Percentiles rank a stretch among this genome's conserved stretches.
Evolutionary conservation across 2,888 invertebrate genomes (phyloP).

Genomic region (Agrotis ipsilon): DNA sequence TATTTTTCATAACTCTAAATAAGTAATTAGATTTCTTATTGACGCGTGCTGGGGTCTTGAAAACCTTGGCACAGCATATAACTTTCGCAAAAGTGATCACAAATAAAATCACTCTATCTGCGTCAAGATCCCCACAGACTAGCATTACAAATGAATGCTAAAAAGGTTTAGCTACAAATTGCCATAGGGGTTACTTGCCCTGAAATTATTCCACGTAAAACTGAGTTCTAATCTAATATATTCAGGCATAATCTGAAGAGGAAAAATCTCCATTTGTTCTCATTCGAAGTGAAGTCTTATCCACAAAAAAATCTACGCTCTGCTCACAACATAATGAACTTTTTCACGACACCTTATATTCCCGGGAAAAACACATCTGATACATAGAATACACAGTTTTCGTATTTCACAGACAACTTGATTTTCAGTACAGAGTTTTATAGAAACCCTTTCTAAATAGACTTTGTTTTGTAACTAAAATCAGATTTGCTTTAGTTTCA

Average conservation of each 20-base stretch:
- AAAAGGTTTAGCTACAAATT: not conserved
- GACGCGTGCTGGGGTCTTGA: too few species aligned
- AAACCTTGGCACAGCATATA: too few species aligned
- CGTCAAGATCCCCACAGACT: too few species aligned
- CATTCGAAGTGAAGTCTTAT: slow-evolving; percentile 24
- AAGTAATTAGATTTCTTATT: too few species aligned
- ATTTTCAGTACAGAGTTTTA: not conserved
- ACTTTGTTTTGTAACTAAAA: not conserved
- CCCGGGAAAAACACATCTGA: slow-evolving; percentile 39
- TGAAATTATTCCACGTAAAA: not conserved
- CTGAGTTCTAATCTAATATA: not conserved
- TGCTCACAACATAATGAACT: slow-evolving; percentile 29
- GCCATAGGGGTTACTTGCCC: not conserved
- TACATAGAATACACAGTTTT: not conserved
- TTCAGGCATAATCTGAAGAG: slow-evolving; percentile 1
- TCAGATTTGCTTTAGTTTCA: not conserved
- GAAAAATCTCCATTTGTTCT: slow-evolving; percentile 9
- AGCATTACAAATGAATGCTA: too few species aligned
- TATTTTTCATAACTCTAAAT: too few species aligned
- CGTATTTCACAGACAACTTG: not conserved
- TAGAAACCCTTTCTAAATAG: too few species aligned
- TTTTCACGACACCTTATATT: slow-evolving; percentile 27
- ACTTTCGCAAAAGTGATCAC: too few species aligned
- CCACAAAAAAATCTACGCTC: slow-evolving; percentile 5
- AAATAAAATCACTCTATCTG: too few species aligned